Evolutionary conservation across 2,113 vertebrate genomes (phyloP), one percentile per base, ranked within the genome.

Genomic region (Cisticola juncidis): DNA sequence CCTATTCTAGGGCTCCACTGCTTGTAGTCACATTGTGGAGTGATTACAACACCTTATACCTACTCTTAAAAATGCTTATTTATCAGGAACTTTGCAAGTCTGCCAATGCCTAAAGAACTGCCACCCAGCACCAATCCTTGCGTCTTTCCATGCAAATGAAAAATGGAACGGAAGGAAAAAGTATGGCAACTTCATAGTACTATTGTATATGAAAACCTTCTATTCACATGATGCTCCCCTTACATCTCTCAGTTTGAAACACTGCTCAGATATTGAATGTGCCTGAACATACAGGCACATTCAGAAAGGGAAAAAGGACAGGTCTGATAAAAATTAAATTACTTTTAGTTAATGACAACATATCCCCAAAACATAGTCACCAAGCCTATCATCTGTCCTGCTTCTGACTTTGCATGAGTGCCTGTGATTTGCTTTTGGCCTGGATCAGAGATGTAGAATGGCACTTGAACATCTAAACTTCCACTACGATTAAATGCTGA

Each of bases 201-300:
- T 5, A 4, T 15, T 87, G 35, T 38, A 12, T 19, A 57, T 4
- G 17, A 45, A 77, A 88, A 42, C 5, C 6, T 69, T 42, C 5
- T 31, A 56, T 13, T 47, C 1, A 2, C 3, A 3, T 1, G 13
- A 25, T 3, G 5, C 9, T 64, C 33, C n/a, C 14, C 38, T 31
- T 31, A 20, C 14, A 33, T 5, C 17, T 45, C 60, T 50, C 2
- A 29, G 25, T 50, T 6, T 42, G 35, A 88, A 69, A 81, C 24
- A 14, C 19, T 38, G 38, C 40, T 78, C 4, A 6, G 19, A 17
- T 18, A 17, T 51, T 50, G 48, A 26, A 50, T 48, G 47, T 48
- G 23, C 47, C 12, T 48, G 47, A 48, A 48, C 69, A 22, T 12
- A 77, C 14, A 18, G 40, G 42, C 25, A 31, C 36, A 51, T 56